Percentiles rank a stretch among this genome's conserved stretches.
Conservation (phyloP, 2,113 vertebrate species). For the Cygnus atratus region DNA sequence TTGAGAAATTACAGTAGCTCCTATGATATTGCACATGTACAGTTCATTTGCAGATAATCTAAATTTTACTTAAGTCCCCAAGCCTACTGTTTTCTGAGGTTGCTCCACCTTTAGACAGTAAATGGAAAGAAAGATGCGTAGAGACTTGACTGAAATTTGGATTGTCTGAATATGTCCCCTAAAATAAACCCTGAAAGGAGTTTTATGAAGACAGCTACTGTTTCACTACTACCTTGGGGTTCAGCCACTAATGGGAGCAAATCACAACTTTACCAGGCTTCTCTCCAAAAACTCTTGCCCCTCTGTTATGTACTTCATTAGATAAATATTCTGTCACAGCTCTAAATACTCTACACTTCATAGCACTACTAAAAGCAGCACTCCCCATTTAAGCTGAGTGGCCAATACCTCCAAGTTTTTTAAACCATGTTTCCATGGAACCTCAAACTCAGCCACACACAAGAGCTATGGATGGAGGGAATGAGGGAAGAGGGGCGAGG, state of each 20-base stretch:
- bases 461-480: not conserved
- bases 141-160: not conserved
- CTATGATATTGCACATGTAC: not conserved
- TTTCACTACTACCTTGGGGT: not conserved
- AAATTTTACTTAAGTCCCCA: not conserved
- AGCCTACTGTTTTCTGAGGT: not conserved
- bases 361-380: not conserved
- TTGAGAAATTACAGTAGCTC: not conserved
- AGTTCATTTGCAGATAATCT: not conserved
- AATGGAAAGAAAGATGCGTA: not conserved
- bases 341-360: not conserved
- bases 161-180: not conserved
- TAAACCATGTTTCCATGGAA: not conserved
- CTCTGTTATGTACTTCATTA: not conserved
- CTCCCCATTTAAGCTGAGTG: not conserved
- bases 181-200: not conserved
- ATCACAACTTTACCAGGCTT: not conserved
- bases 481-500: fast-evolving
- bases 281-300: not conserved
- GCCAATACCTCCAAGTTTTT: not conserved
- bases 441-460: not conserved
- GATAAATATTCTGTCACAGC: not conserved
- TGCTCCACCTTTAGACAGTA: not conserved
- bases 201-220: not conserved
- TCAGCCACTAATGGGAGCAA: not conserved